These are phyloP conservation scores for Lateolabrax maculatus DNA, from an alignment of 2,797 vertebrate species.

Conservation along the genomic window DNA sequence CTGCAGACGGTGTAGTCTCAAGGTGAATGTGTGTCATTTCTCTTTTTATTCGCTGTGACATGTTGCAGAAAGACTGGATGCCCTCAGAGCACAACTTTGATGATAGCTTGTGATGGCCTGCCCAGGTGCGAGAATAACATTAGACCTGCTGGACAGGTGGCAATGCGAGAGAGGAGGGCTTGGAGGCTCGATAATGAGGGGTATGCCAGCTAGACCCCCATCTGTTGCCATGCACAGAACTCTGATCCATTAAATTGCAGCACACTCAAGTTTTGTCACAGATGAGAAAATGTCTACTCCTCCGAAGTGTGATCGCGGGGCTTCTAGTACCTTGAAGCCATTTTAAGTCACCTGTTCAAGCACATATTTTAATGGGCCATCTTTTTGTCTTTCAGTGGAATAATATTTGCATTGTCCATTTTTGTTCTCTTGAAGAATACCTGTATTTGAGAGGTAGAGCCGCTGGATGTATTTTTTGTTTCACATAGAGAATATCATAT, in stretches of 20 bases:
- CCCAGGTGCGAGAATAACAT: constrained; percentile 86
- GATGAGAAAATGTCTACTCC: constrained; percentile 59
- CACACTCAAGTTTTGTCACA: constrained; percentile 78
- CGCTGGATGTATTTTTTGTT: neutral
- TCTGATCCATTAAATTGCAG: constrained; percentile 83
- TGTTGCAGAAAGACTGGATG: constrained; percentile 73
- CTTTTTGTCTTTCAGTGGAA: constrained; percentile 16
- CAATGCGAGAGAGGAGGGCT: constrained; percentile 76
- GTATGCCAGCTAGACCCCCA: constrained; percentile 83
- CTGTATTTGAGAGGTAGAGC: constrained; percentile 7
- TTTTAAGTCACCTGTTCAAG: constrained; percentile 52
- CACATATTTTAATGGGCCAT: constrained; percentile 16
- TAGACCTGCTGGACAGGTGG: constrained; percentile 86
- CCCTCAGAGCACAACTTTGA: constrained; percentile 83
- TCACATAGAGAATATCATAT: constrained; percentile 21
- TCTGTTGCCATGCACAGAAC: constrained; percentile 82
- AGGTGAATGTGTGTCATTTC: constrained; percentile 71
- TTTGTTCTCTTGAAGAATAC: constrained; percentile 23
- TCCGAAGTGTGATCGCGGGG: constrained; percentile 35
- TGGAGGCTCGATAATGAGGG: constrained; percentile 83
- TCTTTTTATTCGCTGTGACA: constrained; percentile 70
- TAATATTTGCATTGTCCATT: constrained; percentile 22
- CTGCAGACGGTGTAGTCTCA: constrained; percentile 41
- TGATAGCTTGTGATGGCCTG: constrained; percentile 81
- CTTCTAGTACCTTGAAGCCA: constrained; percentile 42